These are phyloP conservation scores for Bathynomus jamesi DNA, from an alignment of 1,140 invertebrate species.

Conservation along the genomic window DNA sequence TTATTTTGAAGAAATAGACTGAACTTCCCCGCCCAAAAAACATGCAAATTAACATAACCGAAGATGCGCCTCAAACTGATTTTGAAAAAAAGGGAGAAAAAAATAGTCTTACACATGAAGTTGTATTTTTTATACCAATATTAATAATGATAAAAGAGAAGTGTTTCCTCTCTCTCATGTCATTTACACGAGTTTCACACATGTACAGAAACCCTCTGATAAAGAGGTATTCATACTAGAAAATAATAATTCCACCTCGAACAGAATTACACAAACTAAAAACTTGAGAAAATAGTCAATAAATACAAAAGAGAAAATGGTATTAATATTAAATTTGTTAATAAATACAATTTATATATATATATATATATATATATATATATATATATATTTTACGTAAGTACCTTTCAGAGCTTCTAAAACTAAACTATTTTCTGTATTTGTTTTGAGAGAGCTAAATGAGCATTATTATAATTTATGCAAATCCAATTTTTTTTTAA, in stretches of 20 bases:
- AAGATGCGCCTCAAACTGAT: too few species aligned
- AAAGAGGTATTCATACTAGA: not conserved
- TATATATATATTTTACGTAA: slow-evolving; percentile 12
- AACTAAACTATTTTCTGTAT: not conserved
- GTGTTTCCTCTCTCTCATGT: slow-evolving; percentile 11
- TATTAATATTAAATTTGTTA: slow-evolving; percentile 26
- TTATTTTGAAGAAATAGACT: too few species aligned
- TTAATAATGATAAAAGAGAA: slow-evolving; percentile 11
- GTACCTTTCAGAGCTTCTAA: not conserved
- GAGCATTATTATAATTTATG: not conserved
- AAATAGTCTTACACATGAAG: not conserved
- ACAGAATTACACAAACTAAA: slow-evolving; percentile 25
- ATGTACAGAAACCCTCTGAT: slow-evolving; percentile 11
- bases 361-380: slow-evolving; percentile 23
- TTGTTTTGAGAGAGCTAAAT: not conserved
- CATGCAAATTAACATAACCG: too few species aligned
- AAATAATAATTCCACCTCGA: not conserved
- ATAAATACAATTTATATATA: slow-evolving; percentile 30
- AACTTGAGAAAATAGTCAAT: slow-evolving; percentile 29
- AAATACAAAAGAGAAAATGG: slow-evolving; percentile 30
- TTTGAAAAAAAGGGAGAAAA: too few species aligned
- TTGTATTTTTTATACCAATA: slow-evolving; percentile 1
- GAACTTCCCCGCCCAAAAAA: too few species aligned
- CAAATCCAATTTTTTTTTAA: not conserved
- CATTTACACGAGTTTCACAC: slow-evolving; percentile 3